Evolutionary conservation across 2,797 vertebrate species (phyloP).

Genomic region (Acanthornis magna): DNA sequence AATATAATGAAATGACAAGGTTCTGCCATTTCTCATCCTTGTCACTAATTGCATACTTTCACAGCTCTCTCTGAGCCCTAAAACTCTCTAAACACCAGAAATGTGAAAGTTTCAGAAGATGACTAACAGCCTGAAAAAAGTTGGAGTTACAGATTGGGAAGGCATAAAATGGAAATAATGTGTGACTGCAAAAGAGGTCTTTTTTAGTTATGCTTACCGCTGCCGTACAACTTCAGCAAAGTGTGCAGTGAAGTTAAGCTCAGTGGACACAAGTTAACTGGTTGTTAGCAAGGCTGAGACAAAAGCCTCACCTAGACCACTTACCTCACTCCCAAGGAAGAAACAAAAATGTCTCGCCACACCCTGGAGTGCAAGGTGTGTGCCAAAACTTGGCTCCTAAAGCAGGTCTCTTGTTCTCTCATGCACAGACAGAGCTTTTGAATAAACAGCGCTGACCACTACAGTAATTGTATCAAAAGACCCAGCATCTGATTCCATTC

Average conservation of each 20-base stretch:
- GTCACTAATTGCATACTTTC: conserved; percentile 43
- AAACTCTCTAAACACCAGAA: conserved; percentile 37
- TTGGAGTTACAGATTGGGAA: conserved; percentile 16
- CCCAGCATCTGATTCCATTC: background rate
- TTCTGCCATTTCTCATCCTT: conserved; percentile 23
- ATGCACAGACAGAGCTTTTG: background rate
- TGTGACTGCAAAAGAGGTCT: background rate
- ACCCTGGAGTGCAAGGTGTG: background rate
- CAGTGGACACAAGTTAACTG: background rate
- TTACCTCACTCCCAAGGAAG: background rate
- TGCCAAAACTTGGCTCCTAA: background rate
- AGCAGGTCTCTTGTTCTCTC: background rate
- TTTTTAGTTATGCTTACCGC: background rate
- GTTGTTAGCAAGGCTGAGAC: background rate
- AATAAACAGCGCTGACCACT: background rate
- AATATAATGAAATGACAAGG: conserved; percentile 7
- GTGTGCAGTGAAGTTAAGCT: background rate
- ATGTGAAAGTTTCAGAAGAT: conserved; percentile 40
- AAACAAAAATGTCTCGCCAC: background rate
- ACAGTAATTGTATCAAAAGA: background rate
- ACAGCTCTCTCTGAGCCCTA: conserved; percentile 7
- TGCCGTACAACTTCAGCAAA: background rate
- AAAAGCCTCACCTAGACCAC: background rate
- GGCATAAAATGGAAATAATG: background rate
- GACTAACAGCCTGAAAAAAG: conserved; percentile 26